Base-by-base conservation (phyloP, 2,797 vertebrate species). In the Anomalospiza imberbis region DNA sequence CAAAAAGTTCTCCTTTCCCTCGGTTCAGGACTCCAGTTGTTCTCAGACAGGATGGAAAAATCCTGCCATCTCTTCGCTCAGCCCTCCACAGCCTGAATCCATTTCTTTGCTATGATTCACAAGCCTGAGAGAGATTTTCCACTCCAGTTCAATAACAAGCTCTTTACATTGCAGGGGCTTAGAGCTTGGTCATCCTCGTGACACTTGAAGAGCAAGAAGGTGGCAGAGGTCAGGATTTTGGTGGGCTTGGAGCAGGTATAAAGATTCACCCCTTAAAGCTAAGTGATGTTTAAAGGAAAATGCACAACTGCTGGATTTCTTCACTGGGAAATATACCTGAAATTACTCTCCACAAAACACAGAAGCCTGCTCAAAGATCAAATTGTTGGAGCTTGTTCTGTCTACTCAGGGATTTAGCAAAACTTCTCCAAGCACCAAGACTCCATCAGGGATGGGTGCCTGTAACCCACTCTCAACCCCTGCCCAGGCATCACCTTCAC, bases 61-160 rank as follows among this genome's bases (percentile, higher is more conserved):
- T 4, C 85, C 85, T 93, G 88, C 96, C 94, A 44, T 91, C 92
- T 85, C 93, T 95, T 94, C 95, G 95, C 95, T 88, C 89, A 93
- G 84, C 86, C 88, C 28, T 85, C 47, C 90, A 55, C 76, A 92
- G 97, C 94, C 96, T 92, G 94, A 96, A 95, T 45, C 77, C 19
- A 62, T 96, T 94, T 96, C 94, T 97, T 93, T 42, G 85, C 76
- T 89, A 61, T 97, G 97, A 98, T 96, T 98, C 97, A 98, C 62
- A 93, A 93, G 90, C 73, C 82, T n/a, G 85, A 97, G 94, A 94
- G 95, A 96, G 96, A 97, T 97, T 97, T 98, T 97, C 97, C 97
- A 97, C 95, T 96, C 96, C 88, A 90, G 68, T 85, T 95, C 95
- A 91, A 95, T 95, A 97, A 97, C 78, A 51, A 91, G 68, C 85